phyloP scores from a whole-genome alignment of 1,140 invertebrate genomes.

The Chironomus striatipennis region DNA sequence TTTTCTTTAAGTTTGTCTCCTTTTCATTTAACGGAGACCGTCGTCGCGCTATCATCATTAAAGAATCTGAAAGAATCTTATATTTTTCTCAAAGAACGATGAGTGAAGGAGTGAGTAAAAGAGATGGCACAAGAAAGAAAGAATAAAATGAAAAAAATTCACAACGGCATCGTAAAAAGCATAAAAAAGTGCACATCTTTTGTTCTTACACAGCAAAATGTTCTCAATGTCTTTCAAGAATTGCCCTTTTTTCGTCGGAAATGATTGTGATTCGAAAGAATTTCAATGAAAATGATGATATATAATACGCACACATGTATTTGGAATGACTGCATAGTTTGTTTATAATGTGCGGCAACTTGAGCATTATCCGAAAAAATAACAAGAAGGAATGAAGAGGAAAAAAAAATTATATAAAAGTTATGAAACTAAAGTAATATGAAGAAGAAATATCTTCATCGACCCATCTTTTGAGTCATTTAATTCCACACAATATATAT shows the following conservation, averaged over 20 bases:
- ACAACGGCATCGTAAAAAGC: neutral
- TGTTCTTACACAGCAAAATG: neutral
- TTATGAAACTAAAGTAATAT: neutral
- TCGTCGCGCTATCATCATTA: conserved; percentile 6
- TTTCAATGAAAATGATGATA: conserved; percentile 14
- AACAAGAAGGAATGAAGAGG: too few relatives aligned
- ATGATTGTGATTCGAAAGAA: neutral
- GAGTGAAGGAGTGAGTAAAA: too few relatives aligned
- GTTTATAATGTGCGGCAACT: neutral
- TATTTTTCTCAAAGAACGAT: too few relatives aligned
- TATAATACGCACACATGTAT: conserved; percentile 2
- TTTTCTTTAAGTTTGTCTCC: neutral
- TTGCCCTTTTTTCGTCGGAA: neutral
- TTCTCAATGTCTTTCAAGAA: neutral
- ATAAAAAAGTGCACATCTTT: neutral
- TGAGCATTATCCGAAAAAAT: neutral
- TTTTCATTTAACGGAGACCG: neutral
- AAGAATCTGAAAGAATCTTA: neutral
- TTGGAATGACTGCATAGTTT: neutral
- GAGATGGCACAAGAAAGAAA: too few relatives aligned
- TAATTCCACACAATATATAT: neutral
- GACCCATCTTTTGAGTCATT: neutral
- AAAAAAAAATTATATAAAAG: too few relatives aligned
- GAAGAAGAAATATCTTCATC: neutral
- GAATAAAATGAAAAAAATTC: too few relatives aligned